Conservation (phyloP, 92 coral and sea anemone genomes). For the Umimayanthus kanabou region DNA sequence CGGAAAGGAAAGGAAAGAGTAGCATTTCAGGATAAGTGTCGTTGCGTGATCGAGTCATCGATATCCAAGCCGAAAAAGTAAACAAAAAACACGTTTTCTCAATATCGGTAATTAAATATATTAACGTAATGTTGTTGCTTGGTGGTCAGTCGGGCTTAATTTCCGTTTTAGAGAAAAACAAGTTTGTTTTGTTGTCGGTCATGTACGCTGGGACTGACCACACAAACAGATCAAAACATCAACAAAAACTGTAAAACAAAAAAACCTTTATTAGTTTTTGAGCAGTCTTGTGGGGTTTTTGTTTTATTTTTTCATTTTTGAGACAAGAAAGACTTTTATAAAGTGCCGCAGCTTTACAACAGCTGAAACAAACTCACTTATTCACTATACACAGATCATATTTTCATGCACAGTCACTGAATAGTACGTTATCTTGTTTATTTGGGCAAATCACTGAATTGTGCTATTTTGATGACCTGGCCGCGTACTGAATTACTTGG, state of each 20-base stretch:
- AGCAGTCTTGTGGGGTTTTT: not conserved
- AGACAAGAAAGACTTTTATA: not conserved
- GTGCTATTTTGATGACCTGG: not conserved
- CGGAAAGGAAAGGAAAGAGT: not conserved
- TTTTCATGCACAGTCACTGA: not conserved
- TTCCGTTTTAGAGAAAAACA: not conserved
- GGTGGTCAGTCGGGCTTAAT: not conserved
- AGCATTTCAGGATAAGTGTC: not conserved
- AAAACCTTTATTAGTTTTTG: too few species aligned
- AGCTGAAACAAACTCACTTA: not conserved
- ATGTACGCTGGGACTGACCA: not conserved
- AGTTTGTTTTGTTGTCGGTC: not conserved
- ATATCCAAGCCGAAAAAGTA: not conserved
- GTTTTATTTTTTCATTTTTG: too few species aligned
- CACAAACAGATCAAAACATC: not conserved
- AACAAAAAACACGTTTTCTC: not conserved
- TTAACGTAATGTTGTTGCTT: not conserved
- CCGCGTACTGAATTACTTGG: not conserved
- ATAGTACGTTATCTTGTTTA: too few species aligned
- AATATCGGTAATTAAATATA: too few species aligned
- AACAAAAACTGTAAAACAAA: not conserved
- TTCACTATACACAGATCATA: not conserved
- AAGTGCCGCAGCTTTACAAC: not conserved
- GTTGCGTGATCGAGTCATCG: not conserved
- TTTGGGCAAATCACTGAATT: too few species aligned